Evolutionary conservation across 2,113 vertebrate species (phyloP).

Genomic region (Monarcha castaneiventris): DNA sequence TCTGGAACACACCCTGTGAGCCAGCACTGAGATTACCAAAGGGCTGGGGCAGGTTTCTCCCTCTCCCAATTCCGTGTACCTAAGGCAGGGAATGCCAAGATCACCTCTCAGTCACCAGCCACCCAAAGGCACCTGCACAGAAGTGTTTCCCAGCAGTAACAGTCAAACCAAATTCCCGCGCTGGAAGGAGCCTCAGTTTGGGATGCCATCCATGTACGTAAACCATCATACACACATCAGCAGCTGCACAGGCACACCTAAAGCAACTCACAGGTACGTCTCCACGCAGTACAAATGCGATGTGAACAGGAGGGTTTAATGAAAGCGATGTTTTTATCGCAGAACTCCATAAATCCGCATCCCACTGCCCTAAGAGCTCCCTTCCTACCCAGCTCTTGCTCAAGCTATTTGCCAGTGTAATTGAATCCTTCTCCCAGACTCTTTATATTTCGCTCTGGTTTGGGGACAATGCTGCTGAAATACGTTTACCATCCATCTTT

Average conservation of each 20-base stretch:
- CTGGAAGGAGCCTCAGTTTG: neutral
- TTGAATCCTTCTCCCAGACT: slow-evolving; percentile 82
- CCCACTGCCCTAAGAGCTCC: slow-evolving; percentile 50
- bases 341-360: slow-evolving; percentile 75
- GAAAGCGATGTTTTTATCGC: slow-evolving; percentile 73
- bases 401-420: slow-evolving; percentile 76
- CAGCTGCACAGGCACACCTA: accelerated
- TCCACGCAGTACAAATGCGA: neutral
- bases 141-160: accelerated
- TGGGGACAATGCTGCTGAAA: slow-evolving; percentile 80
- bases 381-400: slow-evolving; percentile 31
- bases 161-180: accelerated
- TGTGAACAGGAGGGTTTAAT: neutral
- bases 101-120: neutral
- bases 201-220: accelerated
- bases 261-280: accelerated
- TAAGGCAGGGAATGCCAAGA: accelerated
- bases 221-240: accelerated
- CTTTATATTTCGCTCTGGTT: slow-evolving; percentile 84
- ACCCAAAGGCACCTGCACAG: neutral
- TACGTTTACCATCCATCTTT: slow-evolving; percentile 88
- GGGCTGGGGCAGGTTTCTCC: neutral
- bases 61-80: neutral
- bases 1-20: neutral
- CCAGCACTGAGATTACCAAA: neutral